Evolutionary conservation across 2,797 vertebrate genomes (phyloP).

Genomic region (Pangasius djambal): DNA sequence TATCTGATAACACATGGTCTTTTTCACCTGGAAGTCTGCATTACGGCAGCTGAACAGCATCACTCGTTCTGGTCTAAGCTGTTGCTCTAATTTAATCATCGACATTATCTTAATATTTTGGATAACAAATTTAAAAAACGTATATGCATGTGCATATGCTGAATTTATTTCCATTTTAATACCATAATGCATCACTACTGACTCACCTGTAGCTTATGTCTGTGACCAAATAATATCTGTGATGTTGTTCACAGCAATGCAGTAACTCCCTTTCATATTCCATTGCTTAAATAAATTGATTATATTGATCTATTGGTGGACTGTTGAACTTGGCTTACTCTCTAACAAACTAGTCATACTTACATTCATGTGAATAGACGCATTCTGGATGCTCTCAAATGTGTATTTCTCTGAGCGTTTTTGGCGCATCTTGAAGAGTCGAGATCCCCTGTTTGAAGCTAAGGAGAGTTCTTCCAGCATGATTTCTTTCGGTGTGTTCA

Average conservation of each 20-base stretch:
- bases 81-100: background rate
- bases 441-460: slow-evolving; percentile 89
- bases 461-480: slow-evolving; percentile 95
- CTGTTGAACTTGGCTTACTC: background rate
- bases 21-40: background rate
- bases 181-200: background rate
- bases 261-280: background rate
- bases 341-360: slow-evolving; percentile 59
- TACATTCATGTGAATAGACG: slow-evolving; percentile 82
- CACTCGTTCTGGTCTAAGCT: background rate
- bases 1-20: background rate
- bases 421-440: slow-evolving; percentile 95
- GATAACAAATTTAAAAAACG: background rate
- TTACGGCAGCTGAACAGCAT: background rate
- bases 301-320: background rate
- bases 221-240: background rate
- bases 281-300: background rate
- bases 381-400: slow-evolving; percentile 87
- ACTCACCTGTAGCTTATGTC: background rate
- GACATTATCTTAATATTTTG: background rate
- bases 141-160: too few species aligned
- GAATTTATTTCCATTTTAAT: background rate
- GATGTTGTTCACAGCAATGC: background rate
- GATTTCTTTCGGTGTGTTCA: slow-evolving; percentile 90
- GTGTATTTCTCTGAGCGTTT: slow-evolving; percentile 95